Evolutionary conservation across 1,140 invertebrate species (phyloP), one percentile per base, ranked within the genome.

Genomic region (Cydia splendana): DNA sequence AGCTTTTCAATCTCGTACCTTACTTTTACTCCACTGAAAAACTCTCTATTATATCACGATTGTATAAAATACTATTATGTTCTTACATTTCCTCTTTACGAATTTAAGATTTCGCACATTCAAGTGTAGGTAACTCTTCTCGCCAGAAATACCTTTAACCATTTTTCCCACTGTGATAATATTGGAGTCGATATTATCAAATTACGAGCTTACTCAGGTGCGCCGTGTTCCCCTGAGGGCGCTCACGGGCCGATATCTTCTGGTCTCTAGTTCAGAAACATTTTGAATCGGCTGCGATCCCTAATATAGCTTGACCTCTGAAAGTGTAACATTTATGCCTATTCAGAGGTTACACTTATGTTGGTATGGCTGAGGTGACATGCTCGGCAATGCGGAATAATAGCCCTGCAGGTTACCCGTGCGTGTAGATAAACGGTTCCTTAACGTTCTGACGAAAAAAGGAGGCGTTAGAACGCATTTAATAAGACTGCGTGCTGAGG

Each of bases 111-210:
- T 62, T 12, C 10, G 57, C n/a, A 62, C 57, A 10, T 7, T 20
- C 45, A 62, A 12, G 2, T 62, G 2, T 34, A 57, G n/a, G n/a
- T 62, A 62, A 62, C 57, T 24, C 20, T 62, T 24, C 24, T 24
- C 15, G 15, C 51, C 3, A 9, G 51, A 53, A n/a, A 53, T 18
- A 53, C n/a, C 15, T 62, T 62, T 10, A 62, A 62, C 57, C 15
- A 15, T 62, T 71, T 71, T 42, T 71, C 20, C 18, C 30, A 3
- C 34, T 18, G 67, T 34, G 34, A 71, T 71, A 71, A 71, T 71
- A 71, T 71, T 71, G 30, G 67, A 71, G 67, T 71, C 67, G 34
- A 71, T 71, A 42, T 71, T 71, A 71, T 71, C 34, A 71, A 71
- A 71, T 71, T 71, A 71, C 67, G 67, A 42, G 30, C n/a, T 38